Percentiles rank a stretch among this genome's conserved stretches.
Conservation (phyloP, 2,888 invertebrate genomes). For the Ophonus ardosiacus region DNA sequence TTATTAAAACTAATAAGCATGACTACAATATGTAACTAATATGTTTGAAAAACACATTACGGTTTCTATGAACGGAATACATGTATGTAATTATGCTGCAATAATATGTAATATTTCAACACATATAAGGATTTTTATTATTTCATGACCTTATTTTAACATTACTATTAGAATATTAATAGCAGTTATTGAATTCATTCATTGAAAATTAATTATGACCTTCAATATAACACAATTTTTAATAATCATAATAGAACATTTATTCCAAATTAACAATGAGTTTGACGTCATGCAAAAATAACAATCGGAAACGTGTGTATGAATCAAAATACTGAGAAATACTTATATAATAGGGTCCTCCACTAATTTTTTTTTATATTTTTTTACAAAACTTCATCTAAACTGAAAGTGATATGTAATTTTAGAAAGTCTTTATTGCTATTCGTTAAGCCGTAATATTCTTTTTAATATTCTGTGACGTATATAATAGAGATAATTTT, state of each 20-base stretch:
- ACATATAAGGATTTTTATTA: not conserved
- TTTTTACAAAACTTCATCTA: too few species aligned
- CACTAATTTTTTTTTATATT: too few species aligned
- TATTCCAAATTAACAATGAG: not conserved
- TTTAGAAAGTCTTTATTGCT: too few species aligned
- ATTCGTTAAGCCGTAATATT: too few species aligned
- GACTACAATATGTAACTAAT: not conserved
- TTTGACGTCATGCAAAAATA: too few species aligned
- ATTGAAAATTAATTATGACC: not conserved
- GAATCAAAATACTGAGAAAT: too few species aligned
- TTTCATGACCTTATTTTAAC: not conserved
- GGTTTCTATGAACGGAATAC: not conserved
- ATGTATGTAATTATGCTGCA: not conserved
- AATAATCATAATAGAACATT: not conserved
- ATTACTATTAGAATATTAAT: constrained; percentile 15
- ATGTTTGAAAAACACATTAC: not conserved
- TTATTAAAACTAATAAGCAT: too few species aligned
- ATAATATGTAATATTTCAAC: not conserved
- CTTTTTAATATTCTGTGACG: too few species aligned
- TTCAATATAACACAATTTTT: not conserved
- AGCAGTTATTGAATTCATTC: not conserved
- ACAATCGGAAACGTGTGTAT: too few species aligned
- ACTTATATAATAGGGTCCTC: too few species aligned
- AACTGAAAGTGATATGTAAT: too few species aligned
- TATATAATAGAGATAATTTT: too few species aligned